Conservation (phyloP, 2,888 invertebrate genomes). For the Nemapogon koenigi region DNA sequence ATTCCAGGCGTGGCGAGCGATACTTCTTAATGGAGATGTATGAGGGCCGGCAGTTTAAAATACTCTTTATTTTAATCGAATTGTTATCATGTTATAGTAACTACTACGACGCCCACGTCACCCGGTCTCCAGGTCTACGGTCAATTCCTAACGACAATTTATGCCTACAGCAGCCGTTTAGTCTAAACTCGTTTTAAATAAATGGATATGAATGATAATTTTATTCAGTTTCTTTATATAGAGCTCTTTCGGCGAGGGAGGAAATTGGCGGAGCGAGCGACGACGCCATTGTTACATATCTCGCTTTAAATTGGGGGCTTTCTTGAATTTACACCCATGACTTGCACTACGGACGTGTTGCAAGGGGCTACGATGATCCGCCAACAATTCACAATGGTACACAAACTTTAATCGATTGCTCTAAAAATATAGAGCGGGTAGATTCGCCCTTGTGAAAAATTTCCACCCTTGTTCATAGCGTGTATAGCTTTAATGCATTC, state of each 20-base stretch:
- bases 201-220: constrained; percentile 37
- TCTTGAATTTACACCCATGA: constrained; percentile 62
- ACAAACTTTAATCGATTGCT: constrained; percentile 34
- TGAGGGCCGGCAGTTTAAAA: constrained; percentile 29
- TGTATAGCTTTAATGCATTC: no score
- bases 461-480: no score
- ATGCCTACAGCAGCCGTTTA: constrained; percentile 6
- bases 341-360: constrained; percentile 34
- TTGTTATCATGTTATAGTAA: constrained; percentile 8
- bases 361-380: constrained; percentile 28
- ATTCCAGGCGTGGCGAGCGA: constrained; percentile 36
- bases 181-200: constrained; percentile 11
- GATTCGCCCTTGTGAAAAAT: no score
- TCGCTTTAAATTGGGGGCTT: constrained; percentile 62
- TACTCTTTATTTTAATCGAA: constrained; percentile 7
- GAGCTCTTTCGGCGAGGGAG: constrained; percentile 45
- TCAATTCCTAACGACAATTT: constrained; percentile 8
- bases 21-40: constrained; percentile 25
- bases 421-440: constrained; percentile 28
- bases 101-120: constrained; percentile 4
- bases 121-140: constrained; percentile 2
- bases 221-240: constrained; percentile 51
- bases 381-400: constrained; percentile 20
- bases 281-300: constrained; percentile 57
- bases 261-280: constrained; percentile 54